Percentiles rank a stretch among this genome's conserved stretches.
These are phyloP conservation scores for Notamacropus eugenii DNA, from an alignment of 2,797 vertebrate genomes.

Conservation along the genomic window DNA sequence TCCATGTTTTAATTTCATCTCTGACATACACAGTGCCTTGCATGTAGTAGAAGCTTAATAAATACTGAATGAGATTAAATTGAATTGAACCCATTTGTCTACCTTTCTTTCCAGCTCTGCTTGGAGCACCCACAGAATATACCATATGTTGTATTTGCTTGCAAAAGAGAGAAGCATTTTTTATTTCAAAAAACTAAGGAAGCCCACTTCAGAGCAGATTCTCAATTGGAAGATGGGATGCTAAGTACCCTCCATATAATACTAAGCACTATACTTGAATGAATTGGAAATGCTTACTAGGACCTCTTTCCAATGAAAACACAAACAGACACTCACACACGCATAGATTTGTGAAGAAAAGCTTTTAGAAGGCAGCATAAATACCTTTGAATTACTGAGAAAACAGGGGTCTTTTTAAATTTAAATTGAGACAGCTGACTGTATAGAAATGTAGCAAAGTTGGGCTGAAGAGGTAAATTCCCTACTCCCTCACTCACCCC, in stretches of 20 bases:
- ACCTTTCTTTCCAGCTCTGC: background rate
- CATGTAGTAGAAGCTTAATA: background rate
- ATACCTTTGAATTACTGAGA: slow-evolving; percentile 5
- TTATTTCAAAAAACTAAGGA: slow-evolving; percentile 30
- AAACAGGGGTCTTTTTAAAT: background rate
- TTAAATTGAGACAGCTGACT: background rate
- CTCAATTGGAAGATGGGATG: background rate
- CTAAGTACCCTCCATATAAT: slow-evolving; percentile 15
- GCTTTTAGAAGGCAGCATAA: slow-evolving; percentile 16
- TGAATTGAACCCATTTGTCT: background rate
- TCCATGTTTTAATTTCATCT: background rate
- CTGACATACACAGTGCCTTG: background rate
- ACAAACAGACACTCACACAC: slow-evolving; percentile 16
- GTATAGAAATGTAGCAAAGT: slow-evolving; percentile 10
- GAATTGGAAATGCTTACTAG: slow-evolving; percentile 28
- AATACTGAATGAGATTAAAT: background rate
- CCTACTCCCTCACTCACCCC: background rate
- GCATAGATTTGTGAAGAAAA: slow-evolving; percentile 40
- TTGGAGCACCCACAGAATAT: background rate
- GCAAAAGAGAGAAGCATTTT: slow-evolving; percentile 25
- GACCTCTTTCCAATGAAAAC: background rate
- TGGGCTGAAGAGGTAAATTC: background rate
- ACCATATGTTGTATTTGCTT: background rate
- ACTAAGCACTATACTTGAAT: slow-evolving; percentile 47
- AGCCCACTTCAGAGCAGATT: slow-evolving; percentile 51